A percentile compares a stretch with the other conserved stretches of the same genome.
Conservation (phyloP, 2,797 vertebrate species). For the Coccyzus lansbergi region DNA sequence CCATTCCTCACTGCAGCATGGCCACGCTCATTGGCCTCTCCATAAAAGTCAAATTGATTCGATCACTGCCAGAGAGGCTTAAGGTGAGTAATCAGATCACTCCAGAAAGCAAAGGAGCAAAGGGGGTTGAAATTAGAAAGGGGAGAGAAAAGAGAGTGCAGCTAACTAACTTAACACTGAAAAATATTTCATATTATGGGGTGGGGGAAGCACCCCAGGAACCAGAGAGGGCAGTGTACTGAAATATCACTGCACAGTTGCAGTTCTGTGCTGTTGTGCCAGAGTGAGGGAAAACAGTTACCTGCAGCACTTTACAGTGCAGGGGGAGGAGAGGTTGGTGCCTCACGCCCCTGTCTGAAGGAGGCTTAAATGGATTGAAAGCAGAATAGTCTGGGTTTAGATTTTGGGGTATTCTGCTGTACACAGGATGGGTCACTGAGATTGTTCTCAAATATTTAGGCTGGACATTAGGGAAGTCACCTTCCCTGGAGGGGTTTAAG, state of each 20-base stretch:
- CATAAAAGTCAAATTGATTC: conserved; percentile 92
- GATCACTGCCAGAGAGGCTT: conserved; percentile 89
- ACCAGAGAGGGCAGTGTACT: neutral
- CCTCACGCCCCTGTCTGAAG: neutral
- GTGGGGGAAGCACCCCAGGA: neutral
- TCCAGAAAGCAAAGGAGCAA: no score
- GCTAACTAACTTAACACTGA: neutral
- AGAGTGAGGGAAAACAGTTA: neutral
- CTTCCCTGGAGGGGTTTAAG: no score
- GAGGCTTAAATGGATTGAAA: neutral
- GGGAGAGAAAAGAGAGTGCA: no score
- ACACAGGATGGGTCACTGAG: no score
- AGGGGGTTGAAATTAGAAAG: no score
- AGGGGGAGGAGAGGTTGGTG: neutral
- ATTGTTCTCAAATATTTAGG: no score
- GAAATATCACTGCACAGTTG: accelerated
- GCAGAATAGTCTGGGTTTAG: neutral
- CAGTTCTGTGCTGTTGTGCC: accelerated
- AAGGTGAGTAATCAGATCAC: conserved; percentile 76
- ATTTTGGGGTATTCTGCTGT: no score
- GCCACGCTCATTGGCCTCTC: conserved; percentile 92
- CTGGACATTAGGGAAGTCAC: no score
- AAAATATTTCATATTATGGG: neutral
- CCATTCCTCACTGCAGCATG: conserved; percentile 96
- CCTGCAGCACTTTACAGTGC: accelerated